Evolutionary conservation across 2,888 invertebrate genomes (phyloP).

Genomic region (Yponomeuta cagnagella): DNA sequence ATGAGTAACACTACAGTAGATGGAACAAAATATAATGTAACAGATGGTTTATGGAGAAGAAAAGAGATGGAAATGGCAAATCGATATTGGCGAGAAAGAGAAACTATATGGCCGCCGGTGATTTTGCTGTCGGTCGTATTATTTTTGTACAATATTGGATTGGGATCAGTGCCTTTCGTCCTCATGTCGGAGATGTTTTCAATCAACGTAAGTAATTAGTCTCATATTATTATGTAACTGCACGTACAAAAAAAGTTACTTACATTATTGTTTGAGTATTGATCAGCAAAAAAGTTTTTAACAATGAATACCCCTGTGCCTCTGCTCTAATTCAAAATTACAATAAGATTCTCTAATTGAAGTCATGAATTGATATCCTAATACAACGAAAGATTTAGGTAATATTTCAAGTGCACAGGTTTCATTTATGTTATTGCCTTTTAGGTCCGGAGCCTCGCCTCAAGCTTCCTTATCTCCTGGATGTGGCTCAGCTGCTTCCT

Average conservation of each 20-base stretch:
- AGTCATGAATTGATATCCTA: no score
- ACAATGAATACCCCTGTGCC: no score
- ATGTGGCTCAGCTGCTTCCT: constrained; percentile 66
- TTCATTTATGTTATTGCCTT: background rate
- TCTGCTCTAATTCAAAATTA: no score
- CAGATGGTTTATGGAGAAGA: background rate
- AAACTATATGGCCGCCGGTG: constrained; percentile 53
- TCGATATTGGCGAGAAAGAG: constrained; percentile 17
- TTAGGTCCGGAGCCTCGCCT: constrained; percentile 62
- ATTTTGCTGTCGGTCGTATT: constrained; percentile 51
- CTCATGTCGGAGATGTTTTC: constrained; percentile 62
- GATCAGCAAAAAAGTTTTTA: no score
- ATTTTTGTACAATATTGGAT: constrained; percentile 63
- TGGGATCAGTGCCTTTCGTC: constrained; percentile 68
- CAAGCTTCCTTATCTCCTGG: constrained; percentile 64
- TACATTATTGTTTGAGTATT: background rate
- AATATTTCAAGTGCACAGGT: no score
- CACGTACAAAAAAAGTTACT: background rate
- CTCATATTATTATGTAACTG: background rate
- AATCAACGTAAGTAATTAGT: constrained; percentile 51
- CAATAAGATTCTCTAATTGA: no score
- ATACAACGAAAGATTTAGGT: no score
- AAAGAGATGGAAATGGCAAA: background rate
- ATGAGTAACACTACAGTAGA: constrained; percentile 19
- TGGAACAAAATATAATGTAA: constrained; percentile 21